Evolutionary conservation across 1,140 invertebrate genomes (phyloP).

Genomic region (Thaumetopoea pityocampa): DNA sequence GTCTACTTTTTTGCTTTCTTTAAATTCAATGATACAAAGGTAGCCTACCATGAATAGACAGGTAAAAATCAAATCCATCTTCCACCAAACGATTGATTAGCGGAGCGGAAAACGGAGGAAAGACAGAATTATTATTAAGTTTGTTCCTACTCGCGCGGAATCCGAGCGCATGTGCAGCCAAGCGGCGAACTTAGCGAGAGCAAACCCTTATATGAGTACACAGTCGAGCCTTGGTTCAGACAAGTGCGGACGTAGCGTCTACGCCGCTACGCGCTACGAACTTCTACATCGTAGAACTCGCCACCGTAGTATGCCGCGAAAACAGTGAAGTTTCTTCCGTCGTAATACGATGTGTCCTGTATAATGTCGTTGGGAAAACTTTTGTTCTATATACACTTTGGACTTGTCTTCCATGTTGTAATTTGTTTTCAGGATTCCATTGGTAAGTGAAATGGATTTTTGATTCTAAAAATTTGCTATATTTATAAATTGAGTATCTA

Average conservation of each 20-base stretch:
- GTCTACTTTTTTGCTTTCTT: too few relatives aligned
- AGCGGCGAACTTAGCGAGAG: slow-evolving; percentile 32
- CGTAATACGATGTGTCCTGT: slow-evolving; percentile 59
- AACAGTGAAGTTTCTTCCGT: slow-evolving; percentile 37
- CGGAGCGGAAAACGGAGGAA: slow-evolving; percentile 16
- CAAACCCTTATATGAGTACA: slow-evolving; percentile 24
- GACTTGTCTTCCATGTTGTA: slow-evolving; percentile 72
- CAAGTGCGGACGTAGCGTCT: slow-evolving; percentile 46
- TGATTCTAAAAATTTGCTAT: too few relatives aligned
- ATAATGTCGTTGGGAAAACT: slow-evolving; percentile 69
- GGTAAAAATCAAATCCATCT: slow-evolving; percentile 5
- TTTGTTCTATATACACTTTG: slow-evolving; percentile 70
- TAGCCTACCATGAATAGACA: not conserved
- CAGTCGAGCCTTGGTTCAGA: slow-evolving; percentile 42
- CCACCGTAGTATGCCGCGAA: slow-evolving; percentile 28
- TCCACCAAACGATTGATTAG: slow-evolving; percentile 8
- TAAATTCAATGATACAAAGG: not conserved
- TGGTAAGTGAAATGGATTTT: too few relatives aligned
- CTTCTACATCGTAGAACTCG: slow-evolving; percentile 43
- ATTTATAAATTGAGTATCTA: too few relatives aligned
- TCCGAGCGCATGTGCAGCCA: slow-evolving; percentile 58
- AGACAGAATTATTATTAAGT: slow-evolving; percentile 22
- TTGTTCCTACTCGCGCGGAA: slow-evolving; percentile 18
- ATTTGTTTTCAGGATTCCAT: slow-evolving; percentile 71
- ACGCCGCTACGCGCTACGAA: slow-evolving; percentile 44